Percentiles rank a stretch among this genome's conserved stretches.
Conservation (phyloP, 2,113 vertebrate genomes). For the Gracilinanus agilis region DNA sequence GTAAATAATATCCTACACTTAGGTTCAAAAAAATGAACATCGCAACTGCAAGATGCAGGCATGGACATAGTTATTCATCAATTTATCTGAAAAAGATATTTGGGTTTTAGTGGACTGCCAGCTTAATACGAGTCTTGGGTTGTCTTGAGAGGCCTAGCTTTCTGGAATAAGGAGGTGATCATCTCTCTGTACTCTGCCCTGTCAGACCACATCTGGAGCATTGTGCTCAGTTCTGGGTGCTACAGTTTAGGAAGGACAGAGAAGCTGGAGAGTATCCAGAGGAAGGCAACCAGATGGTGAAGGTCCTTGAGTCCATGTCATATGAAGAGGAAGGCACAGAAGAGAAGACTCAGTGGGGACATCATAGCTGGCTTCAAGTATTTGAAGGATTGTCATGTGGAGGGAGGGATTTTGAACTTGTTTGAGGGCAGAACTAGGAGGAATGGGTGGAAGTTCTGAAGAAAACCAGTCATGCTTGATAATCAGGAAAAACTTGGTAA, state of each 20-base stretch:
- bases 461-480: not conserved
- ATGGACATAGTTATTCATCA: not conserved
- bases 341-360: not conserved
- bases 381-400: not conserved
- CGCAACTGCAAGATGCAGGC: not conserved
- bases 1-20: not conserved
- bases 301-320: not conserved
- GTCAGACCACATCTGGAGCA: not conserved
- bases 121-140: not conserved
- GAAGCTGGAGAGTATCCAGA: not conserved
- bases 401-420: not conserved
- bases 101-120: not conserved
- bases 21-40: not conserved
- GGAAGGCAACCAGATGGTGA: not conserved
- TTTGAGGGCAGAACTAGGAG: not conserved
- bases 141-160: not conserved
- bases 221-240: not conserved
- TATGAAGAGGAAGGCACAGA: not conserved
- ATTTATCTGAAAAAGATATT: not conserved
- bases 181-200: not conserved
- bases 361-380: not conserved
- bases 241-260: not conserved
- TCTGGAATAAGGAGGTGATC: not conserved
- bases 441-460: not conserved
- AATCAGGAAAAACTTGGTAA: not conserved